These are phyloP conservation scores for Acanthiza pusilla DNA, from an alignment of 2,797 vertebrate genomes.

Conservation along the genomic window DNA sequence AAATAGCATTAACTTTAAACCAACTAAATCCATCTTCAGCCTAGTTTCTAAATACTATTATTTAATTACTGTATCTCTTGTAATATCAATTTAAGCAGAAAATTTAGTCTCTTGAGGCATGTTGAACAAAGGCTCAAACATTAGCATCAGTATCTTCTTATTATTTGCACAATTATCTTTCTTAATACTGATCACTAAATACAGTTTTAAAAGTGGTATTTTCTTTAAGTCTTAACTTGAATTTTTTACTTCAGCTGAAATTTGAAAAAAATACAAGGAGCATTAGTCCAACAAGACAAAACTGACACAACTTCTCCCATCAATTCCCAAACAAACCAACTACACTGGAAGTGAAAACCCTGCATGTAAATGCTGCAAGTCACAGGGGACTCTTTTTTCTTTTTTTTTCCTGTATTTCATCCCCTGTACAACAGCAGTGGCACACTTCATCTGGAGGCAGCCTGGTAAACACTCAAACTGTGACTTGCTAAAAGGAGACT, in stretches of 20 bases:
- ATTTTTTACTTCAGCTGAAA: neutral
- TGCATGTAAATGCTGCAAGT: neutral
- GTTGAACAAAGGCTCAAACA: neutral
- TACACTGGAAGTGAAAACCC: neutral
- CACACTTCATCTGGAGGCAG: neutral
- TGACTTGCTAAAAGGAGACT: neutral
- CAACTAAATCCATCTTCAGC: neutral
- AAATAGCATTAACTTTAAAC: constrained; percentile 13
- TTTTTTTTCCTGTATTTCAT: neutral
- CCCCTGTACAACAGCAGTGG: neutral
- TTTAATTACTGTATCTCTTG: neutral
- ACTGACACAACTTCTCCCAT: neutral
- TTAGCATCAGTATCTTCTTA: neutral
- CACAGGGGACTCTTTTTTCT: neutral
- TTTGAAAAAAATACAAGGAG: neutral
- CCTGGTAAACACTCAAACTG: neutral
- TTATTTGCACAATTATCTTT: neutral
- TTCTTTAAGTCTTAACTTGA: neutral
- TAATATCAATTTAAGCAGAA: neutral
- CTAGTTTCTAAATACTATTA: neutral
- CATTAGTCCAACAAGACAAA: neutral
- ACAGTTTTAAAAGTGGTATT: neutral
- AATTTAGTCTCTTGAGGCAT: neutral
- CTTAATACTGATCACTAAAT: neutral
- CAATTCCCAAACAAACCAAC: neutral